Conservation (phyloP, 2,113 vertebrate genomes). For the Ursus arctos region DNA sequence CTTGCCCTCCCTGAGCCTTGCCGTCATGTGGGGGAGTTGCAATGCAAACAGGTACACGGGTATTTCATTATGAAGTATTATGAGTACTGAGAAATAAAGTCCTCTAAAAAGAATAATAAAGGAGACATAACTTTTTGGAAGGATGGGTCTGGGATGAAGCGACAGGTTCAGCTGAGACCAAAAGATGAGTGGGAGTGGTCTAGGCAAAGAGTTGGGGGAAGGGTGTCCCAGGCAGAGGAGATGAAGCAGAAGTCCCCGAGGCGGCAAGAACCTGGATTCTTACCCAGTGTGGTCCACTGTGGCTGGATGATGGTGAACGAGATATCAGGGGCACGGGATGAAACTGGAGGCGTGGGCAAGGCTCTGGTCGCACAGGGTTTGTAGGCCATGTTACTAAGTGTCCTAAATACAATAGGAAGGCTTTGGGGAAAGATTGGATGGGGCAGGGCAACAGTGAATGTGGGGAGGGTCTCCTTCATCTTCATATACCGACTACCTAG, state of each 20-base stretch:
- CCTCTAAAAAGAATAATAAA: constrained; percentile 32
- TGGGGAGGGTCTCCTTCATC: neutral
- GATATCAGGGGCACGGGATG: neutral
- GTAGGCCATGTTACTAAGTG: neutral
- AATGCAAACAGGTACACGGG: neutral
- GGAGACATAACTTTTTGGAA: neutral
- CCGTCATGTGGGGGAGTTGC: neutral
- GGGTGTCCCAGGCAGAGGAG: neutral
- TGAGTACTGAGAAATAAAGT: constrained; percentile 32
- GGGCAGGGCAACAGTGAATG: neutral
- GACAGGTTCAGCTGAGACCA: constrained; percentile 33
- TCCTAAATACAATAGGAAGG: constrained; percentile 27
- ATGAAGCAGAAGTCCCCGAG: constrained; percentile 41
- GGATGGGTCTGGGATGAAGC: neutral
- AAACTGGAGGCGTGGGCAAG: constrained; percentile 9
- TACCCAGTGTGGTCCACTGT: neutral
- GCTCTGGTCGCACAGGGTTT: neutral
- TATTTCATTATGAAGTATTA: constrained; percentile 19
- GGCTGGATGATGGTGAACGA: constrained; percentile 3
- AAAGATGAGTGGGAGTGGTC: constrained; percentile 22
- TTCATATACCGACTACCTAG: neutral
- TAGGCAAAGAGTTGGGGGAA: neutral
- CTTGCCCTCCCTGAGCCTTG: constrained; percentile 1
- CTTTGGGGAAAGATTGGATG: neutral
- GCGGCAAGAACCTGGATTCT: neutral